phyloP scores from a whole-genome alignment of 2,888 invertebrate genomes.

The Lithophane ornitopus region DNA sequence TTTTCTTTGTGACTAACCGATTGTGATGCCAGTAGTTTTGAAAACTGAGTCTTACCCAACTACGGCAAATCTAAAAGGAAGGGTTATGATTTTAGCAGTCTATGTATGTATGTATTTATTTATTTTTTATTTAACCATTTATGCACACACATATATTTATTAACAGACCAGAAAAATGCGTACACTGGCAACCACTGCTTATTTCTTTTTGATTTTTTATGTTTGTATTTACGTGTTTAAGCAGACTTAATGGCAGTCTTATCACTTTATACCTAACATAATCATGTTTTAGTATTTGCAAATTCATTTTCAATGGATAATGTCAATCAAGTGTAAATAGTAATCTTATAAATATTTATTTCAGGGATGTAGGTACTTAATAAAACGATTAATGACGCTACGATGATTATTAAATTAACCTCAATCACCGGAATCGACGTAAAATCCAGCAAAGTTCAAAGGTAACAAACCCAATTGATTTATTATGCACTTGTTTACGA shows the following conservation, averaged over 20 bases:
- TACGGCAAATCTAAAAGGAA: too few relatives aligned
- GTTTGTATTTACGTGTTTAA: too few relatives aligned
- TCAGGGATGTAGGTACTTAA: background rate
- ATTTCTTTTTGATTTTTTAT: too few relatives aligned
- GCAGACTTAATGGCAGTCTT: background rate
- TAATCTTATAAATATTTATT: background rate
- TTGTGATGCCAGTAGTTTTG: background rate
- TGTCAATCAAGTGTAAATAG: background rate
- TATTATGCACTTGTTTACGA: constrained; percentile 64
- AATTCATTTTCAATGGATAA: background rate
- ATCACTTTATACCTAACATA: background rate
- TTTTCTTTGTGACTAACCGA: constrained; percentile 17
- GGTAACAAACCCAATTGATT: constrained; percentile 53
- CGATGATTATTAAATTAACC: constrained; percentile 40
- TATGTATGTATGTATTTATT: too few relatives aligned
- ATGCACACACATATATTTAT: too few relatives aligned
- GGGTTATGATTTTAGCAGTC: too few relatives aligned
- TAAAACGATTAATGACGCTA: background rate
- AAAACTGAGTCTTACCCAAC: background rate
- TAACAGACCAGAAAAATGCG: too few relatives aligned
- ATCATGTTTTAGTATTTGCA: background rate
- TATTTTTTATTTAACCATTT: too few relatives aligned
- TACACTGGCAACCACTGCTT: too few relatives aligned
- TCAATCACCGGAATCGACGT: constrained; percentile 31
- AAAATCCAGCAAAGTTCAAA: constrained; percentile 48